Base-by-base conservation (phyloP, 2,797 vertebrate species). In the Danio tinwini region DNA sequence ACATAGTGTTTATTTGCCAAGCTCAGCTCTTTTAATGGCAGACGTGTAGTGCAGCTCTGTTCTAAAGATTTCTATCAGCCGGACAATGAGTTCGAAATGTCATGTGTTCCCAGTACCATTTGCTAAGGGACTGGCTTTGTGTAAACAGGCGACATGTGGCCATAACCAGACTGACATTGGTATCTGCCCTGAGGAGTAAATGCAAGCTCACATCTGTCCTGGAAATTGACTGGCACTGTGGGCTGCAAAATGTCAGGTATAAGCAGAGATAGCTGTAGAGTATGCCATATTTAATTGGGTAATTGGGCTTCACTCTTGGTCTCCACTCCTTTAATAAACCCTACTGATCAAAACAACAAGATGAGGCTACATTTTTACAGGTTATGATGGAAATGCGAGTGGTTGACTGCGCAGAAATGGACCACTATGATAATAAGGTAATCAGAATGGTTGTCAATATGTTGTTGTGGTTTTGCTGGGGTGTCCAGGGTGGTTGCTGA, bases 41-140 rank as follows among this genome's bases (percentile, higher is more conserved):
- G 8, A 29, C 37, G 11, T 16, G 53, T 50, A 67, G 13, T 21
- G 44, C 40, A 19, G 50, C 72, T 71, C 45, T 56, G 49, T 68
- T 63, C 55, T 71, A 72, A 76, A 53, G 49, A 53, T 71, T 65
- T 72, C 49, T 53, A 80, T 80, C 55, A 75, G 67, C 59, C 75
- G 52, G 64, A 80, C 74, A 81, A 82, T 67, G 53, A 69, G 52
- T 73, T 77, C 16, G 45, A 86, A 86, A 86, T 86, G 82, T 78
- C 82, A 84, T 73, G 77, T 82, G 81, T 63, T 81, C 78, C 79
- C 80, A 76, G 76, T 68, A 71, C 64, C 67, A 74, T 82, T 81
- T 86, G 65, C 68, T 76, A 58, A 80, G 78, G 61, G 78, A 49
- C 42, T 71, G 53, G 42, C 52, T 78, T 75, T 63, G 50, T 73